Conservation (phyloP, 2,888 invertebrate species). For the Psococerastis gibbosa region DNA sequence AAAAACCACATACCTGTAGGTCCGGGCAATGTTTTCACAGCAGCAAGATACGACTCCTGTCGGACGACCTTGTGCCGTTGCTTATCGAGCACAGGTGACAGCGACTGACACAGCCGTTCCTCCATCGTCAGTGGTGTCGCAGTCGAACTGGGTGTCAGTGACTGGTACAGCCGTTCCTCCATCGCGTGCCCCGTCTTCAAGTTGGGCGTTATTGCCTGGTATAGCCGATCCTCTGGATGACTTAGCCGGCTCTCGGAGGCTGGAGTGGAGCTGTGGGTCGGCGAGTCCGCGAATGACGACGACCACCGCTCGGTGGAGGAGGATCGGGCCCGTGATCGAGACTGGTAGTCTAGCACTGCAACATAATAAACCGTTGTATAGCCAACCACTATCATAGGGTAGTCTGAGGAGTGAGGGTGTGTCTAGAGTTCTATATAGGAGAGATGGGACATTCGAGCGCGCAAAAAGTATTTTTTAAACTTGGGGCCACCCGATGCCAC, state of each 20-base stretch:
- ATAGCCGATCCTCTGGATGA: neutral
- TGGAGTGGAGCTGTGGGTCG: neutral
- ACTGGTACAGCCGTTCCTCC: no score
- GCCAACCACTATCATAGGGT: no score
- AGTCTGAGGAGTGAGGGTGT: conserved; percentile 34
- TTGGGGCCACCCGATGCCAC: no score
- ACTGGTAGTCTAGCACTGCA: no score
- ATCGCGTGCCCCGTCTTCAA: no score
- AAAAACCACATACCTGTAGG: conserved; percentile 2
- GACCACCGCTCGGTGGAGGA: conserved; percentile 27
- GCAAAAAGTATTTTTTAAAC: no score
- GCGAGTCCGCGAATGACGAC: neutral
- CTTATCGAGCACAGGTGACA: conserved; percentile 16
- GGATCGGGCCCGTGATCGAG: no score
- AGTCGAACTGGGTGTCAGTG: neutral
- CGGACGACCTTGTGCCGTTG: conserved; percentile 26
- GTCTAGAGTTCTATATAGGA: conserved; percentile 28
- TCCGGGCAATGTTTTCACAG: conserved; percentile 16
- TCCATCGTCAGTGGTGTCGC: no score
- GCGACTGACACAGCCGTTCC: neutral
- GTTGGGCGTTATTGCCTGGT: no score
- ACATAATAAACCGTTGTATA: no score
- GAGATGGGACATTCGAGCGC: no score
- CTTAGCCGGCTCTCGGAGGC: neutral
- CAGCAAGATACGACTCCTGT: conserved; percentile 30